Conservation (phyloP, 37 sponge, comb jelly and placozoan genomes). For the Diacarnus erythraeanus region DNA sequence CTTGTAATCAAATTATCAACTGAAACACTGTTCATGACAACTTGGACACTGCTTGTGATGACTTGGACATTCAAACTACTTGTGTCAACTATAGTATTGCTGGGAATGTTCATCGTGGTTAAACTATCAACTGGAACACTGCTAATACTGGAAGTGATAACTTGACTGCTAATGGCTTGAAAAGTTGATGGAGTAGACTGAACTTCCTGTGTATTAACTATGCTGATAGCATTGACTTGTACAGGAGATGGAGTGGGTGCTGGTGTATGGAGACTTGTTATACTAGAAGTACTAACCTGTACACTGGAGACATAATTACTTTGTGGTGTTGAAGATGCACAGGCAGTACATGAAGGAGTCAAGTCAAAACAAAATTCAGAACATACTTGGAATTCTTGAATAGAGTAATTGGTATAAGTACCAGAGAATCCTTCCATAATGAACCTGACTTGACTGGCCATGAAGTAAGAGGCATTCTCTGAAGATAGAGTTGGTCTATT, state of each 20-base stretch:
- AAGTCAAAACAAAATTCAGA: constrained; percentile 16
- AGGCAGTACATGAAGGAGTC: neutral
- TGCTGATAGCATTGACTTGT: no score
- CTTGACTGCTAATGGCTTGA: neutral
- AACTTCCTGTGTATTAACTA: no score
- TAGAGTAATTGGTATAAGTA: neutral
- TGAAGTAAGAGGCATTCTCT: constrained; percentile 7
- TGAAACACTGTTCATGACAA: no score
- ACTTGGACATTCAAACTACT: neutral
- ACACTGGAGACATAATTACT: no score
- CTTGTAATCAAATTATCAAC: no score
- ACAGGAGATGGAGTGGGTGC: no score
- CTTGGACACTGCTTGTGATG: neutral
- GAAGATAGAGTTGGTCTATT: no score
- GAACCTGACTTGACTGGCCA: constrained; percentile 17
- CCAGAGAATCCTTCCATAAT: neutral
- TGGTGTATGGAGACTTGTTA: no score
- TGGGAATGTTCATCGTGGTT: no score
- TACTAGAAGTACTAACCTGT: no score
- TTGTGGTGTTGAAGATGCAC: neutral
- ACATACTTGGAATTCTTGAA: constrained; percentile 31
- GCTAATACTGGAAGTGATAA: no score
- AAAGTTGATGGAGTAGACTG: neutral
- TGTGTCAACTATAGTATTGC: neutral
- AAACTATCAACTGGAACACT: no score